Evolutionary conservation across 2,888 invertebrate species (phyloP), one percentile per base, ranked within the genome.

Genomic region (Linnaemya tessellans): DNA sequence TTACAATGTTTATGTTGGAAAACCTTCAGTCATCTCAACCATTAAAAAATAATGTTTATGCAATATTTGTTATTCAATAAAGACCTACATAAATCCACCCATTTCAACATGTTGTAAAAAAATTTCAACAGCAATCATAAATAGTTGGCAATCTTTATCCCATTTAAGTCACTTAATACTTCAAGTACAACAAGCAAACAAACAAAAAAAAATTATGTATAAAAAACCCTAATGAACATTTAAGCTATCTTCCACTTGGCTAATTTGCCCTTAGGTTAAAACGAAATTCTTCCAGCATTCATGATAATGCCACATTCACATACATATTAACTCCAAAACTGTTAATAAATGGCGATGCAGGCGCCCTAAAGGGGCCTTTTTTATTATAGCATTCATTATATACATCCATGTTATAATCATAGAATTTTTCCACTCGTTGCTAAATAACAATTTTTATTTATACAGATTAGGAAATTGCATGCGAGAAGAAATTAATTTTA

Each of bases 211-310:
- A 38, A 70, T 68, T 25, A 46, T 51, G 60, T 64, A 58, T 30
- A 49, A 70, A 84, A 85, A 84, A 71, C 87, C 87, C 87, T 87
- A 87, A 87, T 88, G 88, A 86, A 87, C 86, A 87, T 88, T 88
- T 88, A 88, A 88, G 84, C 84, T 86, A 82, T 87, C 84, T 87
- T 87, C 87, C 87, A 87, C 86, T 83, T 87, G 87, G 87, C 86
- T 88, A 86, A 88, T 86, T 87, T 86, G 80, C 84, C 80, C 85
- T 87, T 70, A 78, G 80, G 80, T 77, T 83, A 67, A 80, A 73
- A 67, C 41, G 8, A 49, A 79, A 70, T 74, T 80, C 71, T 80
- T 80, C 49, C 49, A 70, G 74, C 80, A 78, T 82, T 71, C 65
- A 65, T 71, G 64, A 51, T 49, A 49, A 30, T 73, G 56, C 58